Conservation (phyloP, 2,888 invertebrate species). For the Phanerotoma sp. region DNA sequence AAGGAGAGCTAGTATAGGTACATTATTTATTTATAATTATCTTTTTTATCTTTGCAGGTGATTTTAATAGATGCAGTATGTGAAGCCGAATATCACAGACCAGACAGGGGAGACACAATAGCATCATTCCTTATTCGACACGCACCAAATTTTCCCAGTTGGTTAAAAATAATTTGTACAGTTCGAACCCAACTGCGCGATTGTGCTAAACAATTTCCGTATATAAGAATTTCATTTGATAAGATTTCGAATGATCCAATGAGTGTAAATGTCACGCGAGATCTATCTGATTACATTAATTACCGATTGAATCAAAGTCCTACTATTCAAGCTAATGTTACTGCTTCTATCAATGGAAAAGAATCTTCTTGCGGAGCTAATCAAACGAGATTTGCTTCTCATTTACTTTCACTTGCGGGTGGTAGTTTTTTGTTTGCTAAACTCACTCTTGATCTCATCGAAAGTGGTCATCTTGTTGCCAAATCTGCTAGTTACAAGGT, state of each 20-base stretch:
- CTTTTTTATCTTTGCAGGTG: slow-evolving; percentile 61
- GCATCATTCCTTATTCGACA: slow-evolving; percentile 85
- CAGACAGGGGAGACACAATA: slow-evolving; percentile 92
- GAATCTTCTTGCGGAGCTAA: slow-evolving; percentile 63
- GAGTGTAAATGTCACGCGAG: slow-evolving; percentile 72
- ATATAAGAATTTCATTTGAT: slow-evolving; percentile 75
- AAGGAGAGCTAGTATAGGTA: too few species aligned
- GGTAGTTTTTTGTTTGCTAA: slow-evolving; percentile 93
- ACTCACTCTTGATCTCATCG: slow-evolving; percentile 87
- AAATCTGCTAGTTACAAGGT: slow-evolving; percentile 93
- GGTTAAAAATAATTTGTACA: slow-evolving; percentile 89
- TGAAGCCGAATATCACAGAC: slow-evolving; percentile 94
- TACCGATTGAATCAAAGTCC: slow-evolving; percentile 78
- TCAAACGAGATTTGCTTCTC: slow-evolving; percentile 80
- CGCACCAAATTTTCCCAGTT: slow-evolving; percentile 76
- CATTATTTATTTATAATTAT: background rate
- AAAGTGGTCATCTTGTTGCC: slow-evolving; percentile 86
- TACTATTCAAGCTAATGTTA: slow-evolving; percentile 82
- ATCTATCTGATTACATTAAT: slow-evolving; percentile 84
- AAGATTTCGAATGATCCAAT: slow-evolving; percentile 65
- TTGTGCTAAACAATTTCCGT: slow-evolving; percentile 80
- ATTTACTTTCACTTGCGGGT: slow-evolving; percentile 78
- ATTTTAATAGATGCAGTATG: slow-evolving; percentile 90
- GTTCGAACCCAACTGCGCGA: slow-evolving; percentile 83
- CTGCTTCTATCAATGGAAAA: slow-evolving; percentile 66